Conservation (phyloP, 2,888 invertebrate genomes). For the Nephrotoma guestfalica region DNA sequence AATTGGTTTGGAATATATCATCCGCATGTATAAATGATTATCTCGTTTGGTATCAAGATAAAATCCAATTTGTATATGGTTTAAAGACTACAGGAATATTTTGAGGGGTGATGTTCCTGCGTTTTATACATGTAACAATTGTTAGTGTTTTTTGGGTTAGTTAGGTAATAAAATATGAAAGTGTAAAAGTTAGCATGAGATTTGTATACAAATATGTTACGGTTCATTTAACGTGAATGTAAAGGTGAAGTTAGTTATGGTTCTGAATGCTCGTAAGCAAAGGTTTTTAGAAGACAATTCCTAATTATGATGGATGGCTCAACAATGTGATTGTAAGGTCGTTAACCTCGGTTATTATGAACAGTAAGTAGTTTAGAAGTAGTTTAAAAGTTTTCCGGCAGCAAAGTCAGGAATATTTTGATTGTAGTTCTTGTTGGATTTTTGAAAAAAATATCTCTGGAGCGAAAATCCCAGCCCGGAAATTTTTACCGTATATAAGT, state of each 20-base stretch:
- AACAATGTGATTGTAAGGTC: too few species aligned
- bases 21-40: not conserved
- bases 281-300: too few species aligned
- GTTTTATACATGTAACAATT: not conserved
- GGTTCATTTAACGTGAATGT: not conserved
- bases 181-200: not conserved
- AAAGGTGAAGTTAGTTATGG: not conserved
- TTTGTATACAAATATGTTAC: not conserved
- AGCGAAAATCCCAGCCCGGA: too few species aligned
- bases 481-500: too few species aligned
- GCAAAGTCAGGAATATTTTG: too few species aligned
- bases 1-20: not conserved
- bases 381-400: too few species aligned
- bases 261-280: not conserved
- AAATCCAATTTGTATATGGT: not conserved
- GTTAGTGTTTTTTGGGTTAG: not conserved
- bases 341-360: too few species aligned
- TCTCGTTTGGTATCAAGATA: not conserved
- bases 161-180: not conserved
- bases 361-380: too few species aligned
- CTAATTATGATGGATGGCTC: too few species aligned
- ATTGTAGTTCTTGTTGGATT: too few species aligned
- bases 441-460: too few species aligned
- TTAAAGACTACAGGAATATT: not conserved
- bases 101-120: not conserved